Conservation (phyloP, 2,888 invertebrate species). For the Sympetrum striolatum region DNA sequence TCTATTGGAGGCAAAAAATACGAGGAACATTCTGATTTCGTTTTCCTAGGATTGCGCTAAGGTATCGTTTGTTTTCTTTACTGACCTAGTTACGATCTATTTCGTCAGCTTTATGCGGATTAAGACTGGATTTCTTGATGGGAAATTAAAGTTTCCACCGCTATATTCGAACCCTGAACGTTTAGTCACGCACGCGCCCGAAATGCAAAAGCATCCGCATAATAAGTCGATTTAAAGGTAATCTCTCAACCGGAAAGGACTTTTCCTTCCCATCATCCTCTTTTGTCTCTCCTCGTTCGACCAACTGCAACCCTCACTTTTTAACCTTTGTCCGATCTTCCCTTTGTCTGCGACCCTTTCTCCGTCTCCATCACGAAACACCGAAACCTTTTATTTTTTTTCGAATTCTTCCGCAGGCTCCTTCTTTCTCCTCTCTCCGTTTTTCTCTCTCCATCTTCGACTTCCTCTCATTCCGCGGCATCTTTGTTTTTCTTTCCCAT, state of each 20-base stretch:
- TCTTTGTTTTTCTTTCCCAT: not conserved
- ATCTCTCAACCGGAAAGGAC: constrained; percentile 18
- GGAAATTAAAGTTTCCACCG: not conserved
- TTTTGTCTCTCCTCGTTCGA: constrained; percentile 11
- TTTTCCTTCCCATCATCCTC: not conserved
- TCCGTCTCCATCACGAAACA: not conserved
- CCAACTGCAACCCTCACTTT: constrained; percentile 5
- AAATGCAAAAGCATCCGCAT: not conserved
- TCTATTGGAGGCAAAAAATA: no score
- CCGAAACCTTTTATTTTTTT: not conserved
- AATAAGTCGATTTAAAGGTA: constrained; percentile 27
- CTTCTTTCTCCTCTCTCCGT: not conserved
- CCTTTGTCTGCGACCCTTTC: constrained; percentile 11
- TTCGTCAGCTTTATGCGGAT: no score
- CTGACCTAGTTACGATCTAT: no score
- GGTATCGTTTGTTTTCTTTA: no score
- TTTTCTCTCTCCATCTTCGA: not conserved
- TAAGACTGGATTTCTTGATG: not conserved
- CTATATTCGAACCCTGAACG: not conserved
- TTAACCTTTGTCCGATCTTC: constrained; percentile 39
- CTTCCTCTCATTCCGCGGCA: not conserved
- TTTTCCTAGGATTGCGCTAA: no score
- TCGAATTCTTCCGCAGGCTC: not conserved
- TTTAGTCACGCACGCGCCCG: not conserved
- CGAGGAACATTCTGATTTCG: no score